Conservation (phyloP, 2,888 invertebrate species). For the Pedicia rivosa region DNA sequence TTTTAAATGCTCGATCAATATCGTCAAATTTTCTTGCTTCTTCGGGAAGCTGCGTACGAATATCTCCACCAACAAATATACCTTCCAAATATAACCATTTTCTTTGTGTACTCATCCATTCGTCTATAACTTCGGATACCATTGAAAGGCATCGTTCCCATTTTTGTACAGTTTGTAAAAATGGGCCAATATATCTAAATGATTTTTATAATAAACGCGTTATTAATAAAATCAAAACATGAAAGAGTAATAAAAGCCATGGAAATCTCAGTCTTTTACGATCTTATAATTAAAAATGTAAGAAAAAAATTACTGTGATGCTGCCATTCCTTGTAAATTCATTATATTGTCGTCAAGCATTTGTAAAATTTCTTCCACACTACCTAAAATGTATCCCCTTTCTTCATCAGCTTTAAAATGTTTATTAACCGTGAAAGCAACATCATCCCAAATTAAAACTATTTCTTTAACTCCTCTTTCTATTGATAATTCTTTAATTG, state of each 20-base stretch:
- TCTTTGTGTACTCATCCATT: conserved; percentile 72
- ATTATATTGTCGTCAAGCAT: conserved; percentile 78
- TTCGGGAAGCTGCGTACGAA: conserved; percentile 70
- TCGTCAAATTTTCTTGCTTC: conserved; percentile 84
- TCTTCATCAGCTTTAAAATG: conserved; percentile 61
- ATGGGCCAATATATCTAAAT: conserved; percentile 71
- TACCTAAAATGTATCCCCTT: conserved; percentile 62
- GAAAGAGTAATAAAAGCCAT: background rate
- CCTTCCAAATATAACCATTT: conserved; percentile 90
- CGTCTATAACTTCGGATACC: conserved; percentile 74
- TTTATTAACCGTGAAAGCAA: conserved; percentile 45
- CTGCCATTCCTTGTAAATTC: conserved; percentile 82
- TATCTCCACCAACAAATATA: conserved; percentile 82
- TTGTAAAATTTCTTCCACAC: conserved; percentile 67
- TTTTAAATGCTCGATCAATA: conserved; percentile 65
- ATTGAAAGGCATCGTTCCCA: conserved; percentile 71
- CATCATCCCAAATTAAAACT: conserved; percentile 52
- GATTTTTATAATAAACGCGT: conserved; percentile 9
- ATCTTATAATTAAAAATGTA: no score
- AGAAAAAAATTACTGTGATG: conserved; percentile 46
- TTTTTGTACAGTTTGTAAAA: conserved; percentile 61
- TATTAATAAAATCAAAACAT: background rate
- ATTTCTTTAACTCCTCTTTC: conserved; percentile 77
- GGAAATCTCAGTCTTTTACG: background rate
- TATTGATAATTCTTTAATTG: conserved; percentile 81